A percentile compares a stretch with the other conserved stretches of the same genome.
phyloP scores from a whole-genome alignment of 1,140 invertebrate genomes.

The Pseudomyrmex dendroicus region DNA sequence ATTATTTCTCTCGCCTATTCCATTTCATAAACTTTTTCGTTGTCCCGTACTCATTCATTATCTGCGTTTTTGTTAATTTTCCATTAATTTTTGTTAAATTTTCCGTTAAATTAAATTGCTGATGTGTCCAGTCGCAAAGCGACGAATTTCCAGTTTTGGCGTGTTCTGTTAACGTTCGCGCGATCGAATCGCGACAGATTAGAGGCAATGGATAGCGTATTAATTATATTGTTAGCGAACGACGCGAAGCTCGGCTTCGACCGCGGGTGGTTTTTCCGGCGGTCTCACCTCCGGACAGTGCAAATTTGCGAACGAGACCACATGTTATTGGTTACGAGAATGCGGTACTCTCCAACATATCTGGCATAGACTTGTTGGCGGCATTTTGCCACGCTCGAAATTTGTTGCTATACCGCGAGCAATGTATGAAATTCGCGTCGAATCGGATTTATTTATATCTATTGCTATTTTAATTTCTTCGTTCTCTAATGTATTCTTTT shows the following conservation, averaged over 20 bases:
- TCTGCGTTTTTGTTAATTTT: constrained; percentile 5
- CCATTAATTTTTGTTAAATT: not conserved
- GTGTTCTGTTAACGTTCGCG: constrained; percentile 8
- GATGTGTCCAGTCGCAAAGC: not conserved
- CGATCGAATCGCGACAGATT: constrained; percentile 40
- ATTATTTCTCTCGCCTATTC: not conserved
- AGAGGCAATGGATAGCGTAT: constrained; percentile 49
- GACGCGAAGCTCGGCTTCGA: constrained; percentile 25
- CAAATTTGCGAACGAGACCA: constrained; percentile 54
- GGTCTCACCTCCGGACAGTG: constrained; percentile 45
- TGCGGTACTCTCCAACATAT: constrained; percentile 5
- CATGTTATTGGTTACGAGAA: constrained; percentile 46
- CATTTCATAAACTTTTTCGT: not conserved
- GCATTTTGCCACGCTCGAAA: constrained; percentile 30
- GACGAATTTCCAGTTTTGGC: not conserved
- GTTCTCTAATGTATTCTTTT: not conserved
- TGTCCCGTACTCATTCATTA: not conserved
- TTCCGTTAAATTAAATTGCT: constrained; percentile 6
- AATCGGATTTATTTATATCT: constrained; percentile 14
- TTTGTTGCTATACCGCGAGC: not conserved
- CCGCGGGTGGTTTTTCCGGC: constrained; percentile 51
- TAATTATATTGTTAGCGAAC: constrained; percentile 58
- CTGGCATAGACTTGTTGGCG: constrained; percentile 30
- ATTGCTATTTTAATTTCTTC: not conserved
- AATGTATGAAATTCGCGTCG: not conserved